These are phyloP conservation scores for Ceraclea dissimilis DNA, from an alignment of 2,888 invertebrate genomes.

Conservation along the genomic window DNA sequence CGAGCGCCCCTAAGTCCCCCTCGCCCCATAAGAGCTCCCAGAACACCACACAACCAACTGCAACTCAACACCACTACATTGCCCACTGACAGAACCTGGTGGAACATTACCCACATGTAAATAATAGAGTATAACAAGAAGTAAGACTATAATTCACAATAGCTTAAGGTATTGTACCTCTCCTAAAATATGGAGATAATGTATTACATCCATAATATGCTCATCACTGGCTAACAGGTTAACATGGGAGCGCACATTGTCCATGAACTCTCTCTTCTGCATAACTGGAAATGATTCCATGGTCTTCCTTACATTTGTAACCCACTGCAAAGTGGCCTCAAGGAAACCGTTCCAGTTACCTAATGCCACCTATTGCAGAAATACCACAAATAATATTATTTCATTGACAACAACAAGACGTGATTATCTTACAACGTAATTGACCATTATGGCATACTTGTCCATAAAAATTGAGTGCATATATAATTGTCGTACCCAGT, in stretches of 20 bases:
- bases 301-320: constrained; percentile 44
- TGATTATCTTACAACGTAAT: too few relatives aligned
- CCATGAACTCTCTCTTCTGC: constrained; percentile 50
- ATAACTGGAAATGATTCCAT: constrained; percentile 55
- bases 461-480: too few relatives aligned
- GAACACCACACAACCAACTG: constrained; percentile 31
- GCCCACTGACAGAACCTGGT: constrained; percentile 20
- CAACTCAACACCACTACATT: constrained; percentile 22
- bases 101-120: too few relatives aligned
- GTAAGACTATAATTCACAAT: too few relatives aligned
- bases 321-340: constrained; percentile 47
- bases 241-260: constrained; percentile 48
- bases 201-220: constrained; percentile 53
- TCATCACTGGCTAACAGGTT: constrained; percentile 59
- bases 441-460: too few relatives aligned
- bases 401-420: neutral
- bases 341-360: constrained; percentile 50
- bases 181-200: constrained; percentile 57
- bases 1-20: constrained; percentile 47
- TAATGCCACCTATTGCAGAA: constrained; percentile 35
- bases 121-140: too few relatives aligned
- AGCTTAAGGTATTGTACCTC: too few relatives aligned
- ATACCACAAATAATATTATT: constrained; percentile 3
- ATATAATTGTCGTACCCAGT: too few relatives aligned
- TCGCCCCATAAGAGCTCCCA: constrained; percentile 57